Percentiles rank a stretch among this genome's conserved stretches.
Conservation (phyloP, 1,140 invertebrate species). For the Aradophagus sp. region DNA sequence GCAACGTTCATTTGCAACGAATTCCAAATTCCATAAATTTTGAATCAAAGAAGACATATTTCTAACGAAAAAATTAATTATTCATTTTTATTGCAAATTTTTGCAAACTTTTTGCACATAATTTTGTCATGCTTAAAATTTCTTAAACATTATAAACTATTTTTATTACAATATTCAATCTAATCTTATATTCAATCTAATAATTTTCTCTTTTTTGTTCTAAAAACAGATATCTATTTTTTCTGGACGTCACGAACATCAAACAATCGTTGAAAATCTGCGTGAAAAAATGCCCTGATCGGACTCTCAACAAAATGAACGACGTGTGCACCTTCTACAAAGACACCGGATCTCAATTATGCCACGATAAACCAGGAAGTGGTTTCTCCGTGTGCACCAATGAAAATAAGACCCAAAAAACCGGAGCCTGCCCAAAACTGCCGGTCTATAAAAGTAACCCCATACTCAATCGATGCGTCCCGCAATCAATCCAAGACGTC, state of each 20-base stretch:
- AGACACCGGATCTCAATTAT: conserved; percentile 83
- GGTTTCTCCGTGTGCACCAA: conserved; percentile 68
- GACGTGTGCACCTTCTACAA: conserved; percentile 86
- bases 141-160: too few species aligned
- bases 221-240: conserved; percentile 83
- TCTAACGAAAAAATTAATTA: too few species aligned
- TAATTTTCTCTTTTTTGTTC: too few species aligned
- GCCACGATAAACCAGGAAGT: conserved; percentile 77
- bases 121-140: too few species aligned
- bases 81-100: too few species aligned
- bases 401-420: conserved; percentile 76
- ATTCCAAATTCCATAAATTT: too few species aligned
- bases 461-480: conserved; percentile 92
- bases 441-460: conserved; percentile 84
- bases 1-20: too few species aligned
- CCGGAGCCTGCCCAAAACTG: conserved; percentile 82
- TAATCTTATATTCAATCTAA: too few species aligned
- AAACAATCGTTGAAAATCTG: conserved; percentile 89
- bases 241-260: conserved; percentile 86
- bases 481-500: conserved; percentile 79
- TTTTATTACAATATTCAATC: too few species aligned
- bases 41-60: too few species aligned
- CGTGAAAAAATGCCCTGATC: conserved; percentile 89
- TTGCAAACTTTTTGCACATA: too few species aligned
- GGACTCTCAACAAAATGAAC: conserved; percentile 77